Conservation (phyloP, 30 jellyfish, hydroid and myxozoan species). For the Cassiopea xamachana region DNA sequence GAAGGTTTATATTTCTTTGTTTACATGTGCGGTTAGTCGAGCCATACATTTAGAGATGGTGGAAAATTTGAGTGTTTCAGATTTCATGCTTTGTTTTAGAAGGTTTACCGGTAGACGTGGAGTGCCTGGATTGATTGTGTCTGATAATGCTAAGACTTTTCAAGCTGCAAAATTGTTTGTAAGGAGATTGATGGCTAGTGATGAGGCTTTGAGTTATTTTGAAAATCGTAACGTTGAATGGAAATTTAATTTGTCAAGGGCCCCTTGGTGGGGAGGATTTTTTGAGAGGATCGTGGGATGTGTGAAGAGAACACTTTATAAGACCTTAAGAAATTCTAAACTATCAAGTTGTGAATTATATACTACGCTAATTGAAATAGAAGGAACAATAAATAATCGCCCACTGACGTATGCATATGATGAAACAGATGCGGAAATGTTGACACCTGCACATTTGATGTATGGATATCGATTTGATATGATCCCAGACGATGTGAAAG, state of each 20-base stretch:
- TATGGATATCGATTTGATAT: conserved; percentile 29
- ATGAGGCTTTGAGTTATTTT: conserved; percentile 16
- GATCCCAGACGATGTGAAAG: conserved; percentile 19
- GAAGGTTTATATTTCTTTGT: conserved; percentile 21
- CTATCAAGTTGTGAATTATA: conserved; percentile 29
- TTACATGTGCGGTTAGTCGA: conserved; percentile 42
- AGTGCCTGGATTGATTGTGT: too few relatives aligned
- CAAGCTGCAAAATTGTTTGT: background rate
- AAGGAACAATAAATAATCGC: conserved; percentile 32
- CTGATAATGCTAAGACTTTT: too few relatives aligned
- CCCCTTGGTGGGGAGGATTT: conserved; percentile 83
- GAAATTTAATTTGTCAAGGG: conserved; percentile 41
- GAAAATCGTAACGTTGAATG: conserved; percentile 24
- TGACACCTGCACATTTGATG: conserved; percentile 60
- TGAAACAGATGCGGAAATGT: conserved; percentile 17
- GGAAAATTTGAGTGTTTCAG: conserved; percentile 15
- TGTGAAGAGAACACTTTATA: conserved; percentile 40
- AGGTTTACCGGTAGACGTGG: too few relatives aligned
- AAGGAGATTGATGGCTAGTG: conserved; percentile 27
- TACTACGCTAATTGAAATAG: conserved; percentile 48
- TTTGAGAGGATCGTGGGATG: conserved; percentile 44
- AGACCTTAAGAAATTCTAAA: conserved; percentile 20
- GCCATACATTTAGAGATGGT: conserved; percentile 48
- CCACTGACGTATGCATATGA: conserved; percentile 46
- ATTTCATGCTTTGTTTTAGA: background rate